Evolutionary conservation across 2,888 invertebrate genomes (phyloP).

Genomic region (Girardia tigrina): DNA sequence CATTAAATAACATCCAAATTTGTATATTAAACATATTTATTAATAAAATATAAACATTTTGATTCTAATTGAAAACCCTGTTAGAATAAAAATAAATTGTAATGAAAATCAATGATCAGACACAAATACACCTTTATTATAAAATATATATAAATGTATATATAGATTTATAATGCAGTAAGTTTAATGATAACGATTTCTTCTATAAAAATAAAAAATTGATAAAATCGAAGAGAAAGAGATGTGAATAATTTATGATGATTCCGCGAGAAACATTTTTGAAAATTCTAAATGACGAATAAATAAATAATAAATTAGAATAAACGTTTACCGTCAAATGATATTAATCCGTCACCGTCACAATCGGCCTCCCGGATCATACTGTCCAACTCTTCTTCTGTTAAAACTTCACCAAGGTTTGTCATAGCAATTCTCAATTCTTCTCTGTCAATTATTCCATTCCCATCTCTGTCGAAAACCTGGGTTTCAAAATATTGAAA

Average conservation of each 20-base stretch:
- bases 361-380: background rate
- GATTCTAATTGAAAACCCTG: too few relatives aligned
- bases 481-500: too few relatives aligned
- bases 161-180: background rate
- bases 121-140: slow-evolving; percentile 18
- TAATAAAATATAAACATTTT: too few relatives aligned
- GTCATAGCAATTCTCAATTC: background rate
- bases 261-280: slow-evolving; percentile 12
- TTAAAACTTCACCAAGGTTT: slow-evolving; percentile 17
- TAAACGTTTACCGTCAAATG: background rate
- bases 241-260: background rate
- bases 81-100: too few relatives aligned
- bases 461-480: slow-evolving; percentile 16
- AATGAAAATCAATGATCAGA: too few relatives aligned
- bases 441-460: background rate
- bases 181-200: slow-evolving; percentile 5
- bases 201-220: slow-evolving; percentile 18
- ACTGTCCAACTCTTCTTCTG: slow-evolving; percentile 2
- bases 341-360: slow-evolving; percentile 13
- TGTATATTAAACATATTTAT: too few relatives aligned
- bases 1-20: too few relatives aligned
- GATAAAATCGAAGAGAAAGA: slow-evolving; percentile 1
- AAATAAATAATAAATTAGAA: background rate
- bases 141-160: slow-evolving; percentile 2
- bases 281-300: background rate